Base-by-base conservation (phyloP, 2,113 vertebrate genomes). In the Xerus inauris region DNA sequence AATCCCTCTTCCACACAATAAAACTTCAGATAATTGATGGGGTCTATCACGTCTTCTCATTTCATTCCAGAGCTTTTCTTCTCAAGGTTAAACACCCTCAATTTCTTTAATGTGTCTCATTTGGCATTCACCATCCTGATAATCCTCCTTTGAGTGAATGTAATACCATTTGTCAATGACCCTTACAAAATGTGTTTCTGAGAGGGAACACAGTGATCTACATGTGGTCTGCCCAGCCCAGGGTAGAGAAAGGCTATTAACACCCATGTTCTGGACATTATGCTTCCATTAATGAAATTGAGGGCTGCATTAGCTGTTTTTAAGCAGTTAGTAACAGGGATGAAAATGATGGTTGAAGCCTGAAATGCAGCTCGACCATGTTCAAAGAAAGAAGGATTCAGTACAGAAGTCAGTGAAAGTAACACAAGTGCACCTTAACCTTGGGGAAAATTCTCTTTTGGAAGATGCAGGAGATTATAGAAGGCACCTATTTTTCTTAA, bases 71-170 rank as follows among this genome's bases (percentile, higher is more conserved):
- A 83, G 89, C 73, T 91, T 97, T 97, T 81, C 73, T 89, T 91
- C 83, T 96, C 96, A 98, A 98, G 97, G 97, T 98, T 98, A 97
- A 98, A 94, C 59, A 97, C 94, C 64, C 32, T 95, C 75, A 89
- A 84, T 97, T 97, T 95, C 93, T 94, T 95, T 97, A 97, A 97
- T 97, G 94, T 80, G 38, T 38, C 95, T 93, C 89, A 94, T 97
- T 97, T 97, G 93, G 89, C 94, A 96, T 97, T 96, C 65, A 26
- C 30, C 83, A 81, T 92, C 94, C 92, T 91, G 89, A 92, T 95
- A 95, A 96, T 93, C 59, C 69, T 94, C 80, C 67, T 97, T 93
- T 84, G 59, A 95, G 92, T 54, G 87, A 86, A 89, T 93, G 94
- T 94, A 96, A 95, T 97, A 93, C 87, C 89, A 97, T 94, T 94